Evolutionary conservation across 2,888 invertebrate species (phyloP).

Genomic region (Hydroisotoma schaefferi): DNA sequence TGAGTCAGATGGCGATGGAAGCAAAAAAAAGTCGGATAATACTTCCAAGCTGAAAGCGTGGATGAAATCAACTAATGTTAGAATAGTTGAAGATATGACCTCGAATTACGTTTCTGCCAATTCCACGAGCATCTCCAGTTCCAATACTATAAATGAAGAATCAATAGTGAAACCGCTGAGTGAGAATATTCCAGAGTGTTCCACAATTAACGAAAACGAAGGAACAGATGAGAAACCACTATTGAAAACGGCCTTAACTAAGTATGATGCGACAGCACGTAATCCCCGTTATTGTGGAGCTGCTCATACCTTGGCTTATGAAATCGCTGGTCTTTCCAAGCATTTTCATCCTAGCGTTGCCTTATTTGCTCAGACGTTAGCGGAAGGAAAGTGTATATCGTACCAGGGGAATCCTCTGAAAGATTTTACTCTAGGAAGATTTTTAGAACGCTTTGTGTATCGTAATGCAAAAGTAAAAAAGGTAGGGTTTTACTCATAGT

Average conservation of each 20-base stretch:
- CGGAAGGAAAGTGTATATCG: slow-evolving; percentile 67
- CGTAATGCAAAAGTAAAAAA: slow-evolving; percentile 66
- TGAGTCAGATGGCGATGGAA: slow-evolving; percentile 18
- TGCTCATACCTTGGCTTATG: slow-evolving; percentile 66
- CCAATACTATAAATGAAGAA: background rate
- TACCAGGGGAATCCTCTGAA: slow-evolving; percentile 91
- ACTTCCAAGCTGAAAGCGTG: background rate
- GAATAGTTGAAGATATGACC: too few species aligned
- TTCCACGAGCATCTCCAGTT: background rate
- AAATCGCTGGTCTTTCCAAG: slow-evolving; percentile 65
- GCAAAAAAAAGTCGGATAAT: slow-evolving; percentile 6
- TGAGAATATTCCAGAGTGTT: background rate
- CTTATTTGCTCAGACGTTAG: slow-evolving; percentile 76
- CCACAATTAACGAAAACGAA: background rate
- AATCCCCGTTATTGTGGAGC: slow-evolving; percentile 85
- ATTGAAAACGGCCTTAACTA: slow-evolving; percentile 48
- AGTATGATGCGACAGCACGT: slow-evolving; percentile 67
- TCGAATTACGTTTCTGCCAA: too few species aligned
- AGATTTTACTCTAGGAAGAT: slow-evolving; percentile 85
- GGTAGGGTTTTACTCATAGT: slow-evolving; percentile 30
- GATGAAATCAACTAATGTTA: slow-evolving; percentile 13
- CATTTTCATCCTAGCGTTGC: slow-evolving; percentile 92
- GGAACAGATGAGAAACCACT: background rate
- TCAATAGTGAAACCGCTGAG: background rate
- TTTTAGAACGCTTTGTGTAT: slow-evolving; percentile 92